Percentiles rank a stretch among this genome's conserved stretches.
These are phyloP conservation scores for Tetheella fluctuosa DNA, from an alignment of 2,888 invertebrate species.

Conservation along the genomic window DNA sequence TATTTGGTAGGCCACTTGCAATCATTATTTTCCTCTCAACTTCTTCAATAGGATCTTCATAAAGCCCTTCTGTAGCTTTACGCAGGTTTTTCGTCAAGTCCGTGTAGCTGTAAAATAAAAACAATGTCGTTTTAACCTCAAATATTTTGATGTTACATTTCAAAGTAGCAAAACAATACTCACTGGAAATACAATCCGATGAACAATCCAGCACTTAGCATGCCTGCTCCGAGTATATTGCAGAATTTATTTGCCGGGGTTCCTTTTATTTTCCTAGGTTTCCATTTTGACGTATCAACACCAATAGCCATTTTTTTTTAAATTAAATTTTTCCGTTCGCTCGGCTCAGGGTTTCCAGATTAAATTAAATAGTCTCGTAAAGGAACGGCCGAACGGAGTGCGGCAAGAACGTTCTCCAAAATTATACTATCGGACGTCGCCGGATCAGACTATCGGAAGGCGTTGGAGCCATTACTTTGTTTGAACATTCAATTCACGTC, in stretches of 20 bases:
- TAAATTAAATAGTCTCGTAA: no score
- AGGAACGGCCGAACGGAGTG: no score
- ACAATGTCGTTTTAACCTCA: conserved; percentile 41
- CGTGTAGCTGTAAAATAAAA: conserved; percentile 54
- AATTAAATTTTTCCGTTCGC: no score
- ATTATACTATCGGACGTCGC: no score
- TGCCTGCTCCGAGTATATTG: conserved; percentile 79
- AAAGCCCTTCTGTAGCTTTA: conserved; percentile 53
- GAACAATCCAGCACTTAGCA: conserved; percentile 69
- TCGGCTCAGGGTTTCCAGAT: no score
- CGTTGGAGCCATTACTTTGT: no score
- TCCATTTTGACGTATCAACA: conserved; percentile 83
- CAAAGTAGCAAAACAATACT: conserved; percentile 37
- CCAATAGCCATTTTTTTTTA: conserved; percentile 76
- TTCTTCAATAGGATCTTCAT: conserved; percentile 72
- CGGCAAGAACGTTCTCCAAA: no score
- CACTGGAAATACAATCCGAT: conserved; percentile 80
- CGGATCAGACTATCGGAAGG: no score
- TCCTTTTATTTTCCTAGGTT: conserved; percentile 87
- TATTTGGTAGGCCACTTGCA: conserved; percentile 58
- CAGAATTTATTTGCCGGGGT: conserved; percentile 85
- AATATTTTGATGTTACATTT: conserved; percentile 15
- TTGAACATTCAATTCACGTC: no score
- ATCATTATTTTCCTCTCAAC: conserved; percentile 72
- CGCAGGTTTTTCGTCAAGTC: conserved; percentile 54